A percentile compares a stretch with the other conserved stretches of the same genome.
Conservation (phyloP, 2,113 vertebrate species). For the Cyanoramphus novaezelandiae region DNA sequence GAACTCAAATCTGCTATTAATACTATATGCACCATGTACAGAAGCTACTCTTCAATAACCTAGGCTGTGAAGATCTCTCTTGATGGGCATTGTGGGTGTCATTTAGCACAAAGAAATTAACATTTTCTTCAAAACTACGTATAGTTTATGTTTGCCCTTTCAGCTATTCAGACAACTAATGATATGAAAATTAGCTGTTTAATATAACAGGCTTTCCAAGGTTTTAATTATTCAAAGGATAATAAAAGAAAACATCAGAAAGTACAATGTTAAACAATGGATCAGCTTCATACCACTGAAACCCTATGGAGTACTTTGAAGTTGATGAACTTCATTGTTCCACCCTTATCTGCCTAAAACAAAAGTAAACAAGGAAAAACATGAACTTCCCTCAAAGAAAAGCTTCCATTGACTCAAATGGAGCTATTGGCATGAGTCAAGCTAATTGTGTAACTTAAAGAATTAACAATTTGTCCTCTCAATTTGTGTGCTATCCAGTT, state of each 20-base stretch:
- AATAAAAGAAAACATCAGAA: constrained; percentile 16
- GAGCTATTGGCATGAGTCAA: background rate
- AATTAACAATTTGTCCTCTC: background rate
- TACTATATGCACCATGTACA: background rate
- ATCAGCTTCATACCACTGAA: background rate
- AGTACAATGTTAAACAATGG: background rate
- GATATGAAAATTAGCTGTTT: background rate
- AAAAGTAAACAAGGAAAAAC: background rate
- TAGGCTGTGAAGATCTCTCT: background rate
- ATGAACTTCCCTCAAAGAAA: background rate
- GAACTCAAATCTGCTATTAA: background rate
- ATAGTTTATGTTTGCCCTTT: constrained; percentile 6
- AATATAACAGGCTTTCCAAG: background rate
- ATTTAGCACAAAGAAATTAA: background rate
- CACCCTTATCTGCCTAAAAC: background rate
- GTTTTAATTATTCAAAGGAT: constrained; percentile 34
- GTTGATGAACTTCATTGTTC: background rate
- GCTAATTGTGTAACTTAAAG: background rate
- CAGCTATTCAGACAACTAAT: background rate
- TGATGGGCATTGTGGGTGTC: background rate
- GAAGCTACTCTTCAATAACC: background rate
- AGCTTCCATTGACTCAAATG: background rate
- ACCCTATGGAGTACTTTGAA: background rate
- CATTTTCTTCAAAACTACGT: background rate
- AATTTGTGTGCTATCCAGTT: background rate